Evolutionary conservation across 2,113 vertebrate genomes (phyloP).

Genomic region (Arenaria interpres): DNA sequence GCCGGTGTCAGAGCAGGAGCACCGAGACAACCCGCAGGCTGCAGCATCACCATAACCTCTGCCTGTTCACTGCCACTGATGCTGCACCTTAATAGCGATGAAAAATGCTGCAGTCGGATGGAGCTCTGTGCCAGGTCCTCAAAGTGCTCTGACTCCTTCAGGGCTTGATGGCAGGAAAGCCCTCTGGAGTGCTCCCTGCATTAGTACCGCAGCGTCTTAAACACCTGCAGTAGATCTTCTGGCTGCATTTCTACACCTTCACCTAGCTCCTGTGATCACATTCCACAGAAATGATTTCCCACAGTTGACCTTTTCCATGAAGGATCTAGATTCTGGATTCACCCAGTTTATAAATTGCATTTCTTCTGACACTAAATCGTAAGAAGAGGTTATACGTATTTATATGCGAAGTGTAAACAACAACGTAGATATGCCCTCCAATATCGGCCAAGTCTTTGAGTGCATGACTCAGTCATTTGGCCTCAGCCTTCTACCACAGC

Average conservation of each 20-base stretch:
- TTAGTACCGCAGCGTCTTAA: background rate
- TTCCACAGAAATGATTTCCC: background rate
- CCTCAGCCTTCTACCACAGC: background rate
- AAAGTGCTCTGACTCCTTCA: background rate
- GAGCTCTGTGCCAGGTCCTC: background rate
- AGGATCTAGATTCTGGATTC: background rate
- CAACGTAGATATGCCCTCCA: background rate
- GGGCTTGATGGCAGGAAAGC: background rate
- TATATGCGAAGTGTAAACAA: background rate
- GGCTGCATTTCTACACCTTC: background rate
- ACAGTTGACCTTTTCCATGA: background rate
- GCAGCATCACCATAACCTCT: rapidly evolving
- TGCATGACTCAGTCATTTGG: background rate
- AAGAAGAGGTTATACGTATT: background rate
- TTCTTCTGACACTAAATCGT: background rate
- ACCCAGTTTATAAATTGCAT: background rate
- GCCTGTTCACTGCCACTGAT: rapidly evolving
- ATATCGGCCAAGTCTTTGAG: background rate
- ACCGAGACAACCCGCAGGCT: rapidly evolving
- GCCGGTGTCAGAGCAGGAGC: background rate
- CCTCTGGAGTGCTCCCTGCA: background rate
- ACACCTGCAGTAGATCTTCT: background rate
- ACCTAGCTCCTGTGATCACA: background rate
- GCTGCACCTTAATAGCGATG: background rate
- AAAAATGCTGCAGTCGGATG: background rate